Evolutionary conservation across 2,797 vertebrate genomes (phyloP).

Genomic region (Enteromius fasciolatus): DNA sequence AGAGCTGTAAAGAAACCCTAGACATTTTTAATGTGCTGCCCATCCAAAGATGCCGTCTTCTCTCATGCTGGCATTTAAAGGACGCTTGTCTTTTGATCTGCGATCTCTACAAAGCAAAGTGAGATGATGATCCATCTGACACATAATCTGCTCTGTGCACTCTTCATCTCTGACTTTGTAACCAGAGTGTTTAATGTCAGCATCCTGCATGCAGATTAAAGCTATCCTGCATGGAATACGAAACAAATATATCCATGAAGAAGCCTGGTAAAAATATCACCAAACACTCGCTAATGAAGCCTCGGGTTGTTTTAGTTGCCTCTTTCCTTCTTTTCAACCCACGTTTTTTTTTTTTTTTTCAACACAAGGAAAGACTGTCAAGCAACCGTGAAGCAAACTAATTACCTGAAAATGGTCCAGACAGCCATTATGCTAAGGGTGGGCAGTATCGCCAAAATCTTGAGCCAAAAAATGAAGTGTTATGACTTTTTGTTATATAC

Average conservation of each 20-base stretch:
- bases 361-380: not conserved
- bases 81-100: constrained; percentile 51
- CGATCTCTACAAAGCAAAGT: constrained; percentile 48
- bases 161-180: constrained; percentile 50
- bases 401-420: not conserved
- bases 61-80: constrained; percentile 43
- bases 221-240: not conserved
- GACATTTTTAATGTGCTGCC: not conserved
- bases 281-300: constrained; percentile 2
- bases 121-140: constrained; percentile 47
- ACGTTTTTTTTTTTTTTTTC: not conserved
- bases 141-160: constrained; percentile 24
- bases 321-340: not conserved
- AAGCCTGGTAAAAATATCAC: constrained; percentile 12
- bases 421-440: not conserved
- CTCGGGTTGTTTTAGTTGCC: not conserved
- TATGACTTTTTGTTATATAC: not conserved
- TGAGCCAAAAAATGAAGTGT: not conserved
- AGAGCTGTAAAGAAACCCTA: not conserved
- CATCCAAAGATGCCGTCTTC: constrained; percentile 8
- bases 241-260: constrained; percentile 33
- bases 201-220: constrained; percentile 39
- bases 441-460: not conserved
- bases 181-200: constrained; percentile 41
- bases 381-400: not conserved